A percentile compares a stretch with the other conserved stretches of the same genome.
These are phyloP conservation scores for Ahaetulla prasina DNA, from an alignment of 2,113 vertebrate genomes.

Conservation along the genomic window DNA sequence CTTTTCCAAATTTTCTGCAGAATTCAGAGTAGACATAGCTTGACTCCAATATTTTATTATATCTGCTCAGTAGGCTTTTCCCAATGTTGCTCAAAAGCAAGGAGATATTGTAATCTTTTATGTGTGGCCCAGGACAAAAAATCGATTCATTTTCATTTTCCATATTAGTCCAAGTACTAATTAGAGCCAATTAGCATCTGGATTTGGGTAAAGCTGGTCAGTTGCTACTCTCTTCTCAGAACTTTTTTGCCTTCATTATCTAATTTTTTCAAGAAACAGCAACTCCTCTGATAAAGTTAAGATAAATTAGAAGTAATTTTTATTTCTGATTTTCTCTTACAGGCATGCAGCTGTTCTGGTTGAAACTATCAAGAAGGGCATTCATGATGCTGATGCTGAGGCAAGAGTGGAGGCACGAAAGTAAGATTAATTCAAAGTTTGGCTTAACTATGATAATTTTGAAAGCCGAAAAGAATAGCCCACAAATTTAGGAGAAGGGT, in stretches of 20 bases:
- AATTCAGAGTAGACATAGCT: not conserved
- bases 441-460: conserved; percentile 3
- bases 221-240: not conserved
- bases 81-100: not conserved
- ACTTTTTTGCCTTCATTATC: not conserved
- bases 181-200: not conserved
- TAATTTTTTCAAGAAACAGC: not conserved
- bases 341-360: conserved; percentile 91
- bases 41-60: not conserved
- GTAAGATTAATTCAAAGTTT: conserved; percentile 68
- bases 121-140: not conserved
- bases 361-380: conserved; percentile 96
- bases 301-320: not conserved
- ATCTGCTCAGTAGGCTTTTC: not conserved
- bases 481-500: too few species aligned
- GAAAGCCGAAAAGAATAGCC: not conserved
- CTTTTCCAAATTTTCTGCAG: not conserved
- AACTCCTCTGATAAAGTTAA: not conserved
- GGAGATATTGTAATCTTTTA: not conserved
- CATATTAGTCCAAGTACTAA: not conserved
- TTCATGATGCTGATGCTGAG: conserved; percentile 93
- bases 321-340: conserved; percentile 10
- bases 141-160: not conserved
- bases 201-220: not conserved
- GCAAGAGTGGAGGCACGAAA: conserved; percentile 95